Evolutionary conservation across 2,797 vertebrate species (phyloP), one percentile per base, ranked within the genome.

Genomic region (Hydrolagus colliei): DNA sequence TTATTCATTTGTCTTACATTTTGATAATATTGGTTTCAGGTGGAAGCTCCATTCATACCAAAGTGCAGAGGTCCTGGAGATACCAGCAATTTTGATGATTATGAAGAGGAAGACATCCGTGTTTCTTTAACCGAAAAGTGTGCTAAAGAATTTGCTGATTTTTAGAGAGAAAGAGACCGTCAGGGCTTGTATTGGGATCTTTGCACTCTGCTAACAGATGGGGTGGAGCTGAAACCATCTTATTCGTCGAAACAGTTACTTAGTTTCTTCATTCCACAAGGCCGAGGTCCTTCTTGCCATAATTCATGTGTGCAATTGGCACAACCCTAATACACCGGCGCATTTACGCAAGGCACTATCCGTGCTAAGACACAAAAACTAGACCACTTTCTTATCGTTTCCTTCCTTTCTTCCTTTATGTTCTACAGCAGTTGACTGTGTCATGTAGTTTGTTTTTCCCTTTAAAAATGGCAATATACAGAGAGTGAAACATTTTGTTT

Each of bases 51-150:
- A 7, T 99, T 99, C 93, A 95, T 98, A 95, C 98, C 98, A 92
- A 98, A 99, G 95, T 99, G 97, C 95, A 96, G 96, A 97, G 98
- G 98, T 89, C 97, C 98, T 87, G 98, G 98, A 90, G 98, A 99
- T 93, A 98, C 98, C 77, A 99, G 98, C 95, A 98, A 99, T 94
- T 99, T 99, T 82, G 98, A 99, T 75, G 98, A 99, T 90, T 99
- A 99, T 86, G 98, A 99, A 91, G 98, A 99, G 89, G 98, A 99
- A 92, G 97, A 98, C 88, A 96, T 99, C 92, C 96, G 94, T 86
- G 96, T 98, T 88, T 99, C 98, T 87, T 95, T 98, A 93, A 98
- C 97, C 89, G 98, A 99, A 94, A 98, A 99, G 93, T 99, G 98
- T 93, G 95, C 94, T 88, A 99, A 98, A 91, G 97, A 99, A 92